Conservation (phyloP, 1,140 invertebrate species). For the Drosophila carrolli region DNA sequence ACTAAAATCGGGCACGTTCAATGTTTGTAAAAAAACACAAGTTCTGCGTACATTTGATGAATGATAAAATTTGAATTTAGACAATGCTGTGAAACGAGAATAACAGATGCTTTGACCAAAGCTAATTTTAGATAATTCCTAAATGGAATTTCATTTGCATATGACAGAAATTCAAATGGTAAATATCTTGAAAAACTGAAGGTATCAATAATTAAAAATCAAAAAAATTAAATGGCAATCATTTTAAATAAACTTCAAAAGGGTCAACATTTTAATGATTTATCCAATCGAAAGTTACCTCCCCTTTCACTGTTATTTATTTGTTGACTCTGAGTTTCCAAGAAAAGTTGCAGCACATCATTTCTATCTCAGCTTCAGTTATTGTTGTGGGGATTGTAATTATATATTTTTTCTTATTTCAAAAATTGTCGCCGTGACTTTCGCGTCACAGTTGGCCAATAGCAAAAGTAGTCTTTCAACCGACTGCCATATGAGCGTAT, state of each 20-base stretch:
- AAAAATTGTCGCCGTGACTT: slow-evolving; percentile 64
- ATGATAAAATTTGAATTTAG: slow-evolving; percentile 38
- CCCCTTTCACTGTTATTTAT: slow-evolving; percentile 13
- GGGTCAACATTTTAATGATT: not conserved
- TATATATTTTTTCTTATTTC: slow-evolving; percentile 22
- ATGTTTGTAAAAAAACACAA: not conserved
- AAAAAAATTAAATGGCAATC: too few relatives aligned
- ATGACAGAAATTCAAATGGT: not conserved
- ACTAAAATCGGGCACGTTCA: slow-evolving; percentile 29
- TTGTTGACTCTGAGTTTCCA: slow-evolving; percentile 1
- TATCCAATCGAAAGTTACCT: slow-evolving; percentile 1
- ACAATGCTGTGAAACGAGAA: slow-evolving; percentile 6
- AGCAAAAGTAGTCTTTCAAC: slow-evolving; percentile 36
- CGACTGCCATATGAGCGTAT: slow-evolving; percentile 20
- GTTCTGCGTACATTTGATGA: slow-evolving; percentile 2
- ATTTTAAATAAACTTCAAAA: not conserved
- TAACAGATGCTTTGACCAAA: not conserved
- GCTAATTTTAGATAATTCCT: not conserved
- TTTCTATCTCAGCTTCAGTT: slow-evolving; percentile 1
- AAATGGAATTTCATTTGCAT: not conserved
- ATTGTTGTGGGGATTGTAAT: slow-evolving; percentile 50
- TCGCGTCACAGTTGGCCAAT: slow-evolving; percentile 74
- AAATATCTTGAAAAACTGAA: not conserved
- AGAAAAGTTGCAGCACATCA: slow-evolving; percentile 29
- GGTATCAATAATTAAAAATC: too few relatives aligned